Evolutionary conservation across 2,113 vertebrate species (phyloP), one percentile per base, ranked within the genome.

Genomic region (Lutjanus erythropterus): DNA sequence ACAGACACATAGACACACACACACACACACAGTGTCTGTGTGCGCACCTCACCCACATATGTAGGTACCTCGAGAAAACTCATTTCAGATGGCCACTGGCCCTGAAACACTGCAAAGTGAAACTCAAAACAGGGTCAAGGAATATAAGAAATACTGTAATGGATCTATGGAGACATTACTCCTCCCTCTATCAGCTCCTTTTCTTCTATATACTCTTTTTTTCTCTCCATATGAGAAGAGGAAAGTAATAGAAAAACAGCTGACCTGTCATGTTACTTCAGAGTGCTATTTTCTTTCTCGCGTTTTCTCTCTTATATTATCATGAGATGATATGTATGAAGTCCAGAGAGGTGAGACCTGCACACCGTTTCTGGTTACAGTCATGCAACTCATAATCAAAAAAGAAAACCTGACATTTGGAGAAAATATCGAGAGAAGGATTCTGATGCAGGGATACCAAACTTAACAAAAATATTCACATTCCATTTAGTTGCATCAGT

Each of bases 61-160:
- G 11, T 9, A 56, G 42, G 49, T 53, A 75, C 50, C 66, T 72
- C 15, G 15, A 75, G 50, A 88, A 89, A 92, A 86, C 78, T 88
- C 18, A 91, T 92, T 89, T 88, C 79, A 89, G 74, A 75, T 44
- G 62, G 33, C 74, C 78, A 75, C 31, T 75, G 75, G 86, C 76
- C 85, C 72, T 81, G 84, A 86, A 88, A 78, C 49, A 46, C 64
- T 64, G 64, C 53, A 66, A 71, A 86, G 72, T 66, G 72, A 83
- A 77, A 74, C 78, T 66, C 46, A 75, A 79, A 81, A 88, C 65
- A 78, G 49, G 81, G 68, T 78, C 10, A 80, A 62, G 23, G 71
- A 79, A 87, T 58, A 41, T n/a, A 72, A 79, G 44, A 80, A 81
- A 69, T 72, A 59, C 44, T 58, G 42, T 52, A 80, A 27, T 61